Evolutionary conservation across 2,113 vertebrate species (phyloP).

Genomic region (Hucho hucho): DNA sequence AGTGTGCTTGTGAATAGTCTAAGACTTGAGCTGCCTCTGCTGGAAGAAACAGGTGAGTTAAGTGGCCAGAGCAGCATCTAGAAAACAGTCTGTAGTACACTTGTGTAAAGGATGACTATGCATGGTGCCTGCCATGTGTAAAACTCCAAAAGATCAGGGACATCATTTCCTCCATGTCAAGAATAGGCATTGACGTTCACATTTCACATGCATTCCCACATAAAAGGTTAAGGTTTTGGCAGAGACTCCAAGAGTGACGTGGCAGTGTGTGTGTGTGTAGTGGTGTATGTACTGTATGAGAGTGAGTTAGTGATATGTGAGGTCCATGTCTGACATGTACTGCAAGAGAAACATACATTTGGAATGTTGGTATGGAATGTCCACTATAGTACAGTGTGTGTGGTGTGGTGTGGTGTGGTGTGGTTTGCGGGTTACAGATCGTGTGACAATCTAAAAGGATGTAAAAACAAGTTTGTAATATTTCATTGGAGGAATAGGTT

Average conservation of each 20-base stretch:
- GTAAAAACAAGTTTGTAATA: slow-evolving; percentile 36
- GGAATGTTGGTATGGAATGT: slow-evolving; percentile 16
- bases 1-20: neutral
- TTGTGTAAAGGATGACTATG: slow-evolving; percentile 35
- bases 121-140: slow-evolving; percentile 47
- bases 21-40: neutral
- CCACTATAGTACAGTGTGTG: neutral
- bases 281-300: neutral
- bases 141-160: slow-evolving; percentile 43
- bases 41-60: neutral
- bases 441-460: slow-evolving; percentile 30
- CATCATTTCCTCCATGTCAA: slow-evolving; percentile 54
- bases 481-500: slow-evolving; percentile 8
- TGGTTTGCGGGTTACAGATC: slow-evolving; percentile 37
- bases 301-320: neutral
- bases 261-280: neutral
- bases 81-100: slow-evolving; percentile 18
- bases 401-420: slow-evolving; percentile 17
- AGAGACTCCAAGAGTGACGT: slow-evolving; percentile 25
- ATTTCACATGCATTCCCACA: slow-evolving; percentile 53
- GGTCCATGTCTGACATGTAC: slow-evolving; percentile 7
- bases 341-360: slow-evolving; percentile 9
- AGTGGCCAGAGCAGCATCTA: neutral
- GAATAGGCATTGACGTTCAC: slow-evolving; percentile 46
- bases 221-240: slow-evolving; percentile 25